Percentiles rank a stretch among this genome's conserved stretches.
These are phyloP conservation scores for Poeciliopsis presidionis DNA, from an alignment of 2,797 vertebrate species.

Conservation along the genomic window DNA sequence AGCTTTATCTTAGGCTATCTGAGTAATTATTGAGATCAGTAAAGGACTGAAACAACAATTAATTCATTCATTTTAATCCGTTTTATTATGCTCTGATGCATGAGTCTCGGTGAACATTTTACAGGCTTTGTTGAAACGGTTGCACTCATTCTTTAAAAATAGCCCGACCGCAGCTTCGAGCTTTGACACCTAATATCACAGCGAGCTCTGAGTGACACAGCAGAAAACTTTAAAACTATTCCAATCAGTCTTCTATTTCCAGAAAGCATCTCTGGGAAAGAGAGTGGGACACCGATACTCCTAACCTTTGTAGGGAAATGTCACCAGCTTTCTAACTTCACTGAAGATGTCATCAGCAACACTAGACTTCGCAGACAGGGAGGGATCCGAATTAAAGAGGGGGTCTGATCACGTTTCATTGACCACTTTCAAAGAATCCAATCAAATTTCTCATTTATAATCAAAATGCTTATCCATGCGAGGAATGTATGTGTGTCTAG, in stretches of 20 bases:
- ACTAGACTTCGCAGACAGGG: conserved; percentile 11
- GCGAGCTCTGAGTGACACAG: conserved; percentile 50
- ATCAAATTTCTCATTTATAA: conserved; percentile 6
- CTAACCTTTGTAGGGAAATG: conserved; percentile 82
- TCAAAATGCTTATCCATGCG: background rate
- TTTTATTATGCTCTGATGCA: background rate
- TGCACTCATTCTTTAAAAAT: conserved; percentile 42
- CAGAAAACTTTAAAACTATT: conserved; percentile 52
- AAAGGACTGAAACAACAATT: background rate
- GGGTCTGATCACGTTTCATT: background rate
- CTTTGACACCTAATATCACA: conserved; percentile 44
- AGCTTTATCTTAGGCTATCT: background rate
- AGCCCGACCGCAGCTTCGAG: conserved; percentile 2
- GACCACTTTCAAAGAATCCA: conserved; percentile 1
- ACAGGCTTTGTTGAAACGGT: conserved; percentile 12
- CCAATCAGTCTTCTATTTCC: conserved; percentile 63
- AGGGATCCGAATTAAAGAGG: conserved; percentile 22
- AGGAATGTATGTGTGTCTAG: conserved; percentile 17
- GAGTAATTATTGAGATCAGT: background rate
- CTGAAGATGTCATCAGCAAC: conserved; percentile 19
- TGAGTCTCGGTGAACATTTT: conserved; percentile 10
- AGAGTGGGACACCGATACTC: conserved; percentile 68
- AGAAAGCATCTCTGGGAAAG: conserved; percentile 36
- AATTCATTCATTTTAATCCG: background rate
- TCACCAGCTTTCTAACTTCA: conserved; percentile 51